Base-by-base conservation (phyloP, 2,113 vertebrate genomes). In the Chionis minor region DNA sequence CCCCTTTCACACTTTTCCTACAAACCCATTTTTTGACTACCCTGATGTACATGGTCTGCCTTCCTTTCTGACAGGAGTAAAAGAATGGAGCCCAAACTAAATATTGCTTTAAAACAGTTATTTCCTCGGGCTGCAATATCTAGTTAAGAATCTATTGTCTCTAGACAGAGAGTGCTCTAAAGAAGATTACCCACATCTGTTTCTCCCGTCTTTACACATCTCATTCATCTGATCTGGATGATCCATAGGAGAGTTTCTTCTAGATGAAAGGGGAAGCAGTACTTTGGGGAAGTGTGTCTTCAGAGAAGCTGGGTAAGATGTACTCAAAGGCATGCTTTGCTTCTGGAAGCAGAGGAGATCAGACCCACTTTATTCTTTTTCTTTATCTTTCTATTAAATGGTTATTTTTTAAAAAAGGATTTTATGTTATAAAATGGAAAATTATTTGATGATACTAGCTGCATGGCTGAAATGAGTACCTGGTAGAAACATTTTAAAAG, bases 71-170 rank as follows among this genome's bases (percentile, higher is more conserved):
- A 81, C 35, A 74, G 24, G 28, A 74, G 8, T 54, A 3, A 35
- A 86, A 80, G 51, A 61, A 62, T 20, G 33, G 47, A 86, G 26
- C 38, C 38, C 89, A 47, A 87, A 30, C 40, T 56, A 35, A 83
- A 40, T 75, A 63, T 69, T 75, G 47, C 61, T 95, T 96, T 81
- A 69, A 81, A 92, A 52, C 23, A 67, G 40, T 74, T 81, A 79
- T 69, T 93, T 93, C 65, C 65, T 75, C 38, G 12, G n/a, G 38
- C 88, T 91, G 56, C 40, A 90, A 75, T 74, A 79, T 59, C 56
- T 49, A 55, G 69, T 74, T 79, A 91, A 88, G 65, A 81, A 84
- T 51, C 82, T 84, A 4, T 92, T 93, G 72, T 90, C 82, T 88
- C 24, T 79, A 71, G 61, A 59, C 40, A 79, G 56, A 66, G 63